Evolutionary conservation across 53 echinoderm and acorn worm species (phyloP).

Genomic region (Apostichopus leukothele): DNA sequence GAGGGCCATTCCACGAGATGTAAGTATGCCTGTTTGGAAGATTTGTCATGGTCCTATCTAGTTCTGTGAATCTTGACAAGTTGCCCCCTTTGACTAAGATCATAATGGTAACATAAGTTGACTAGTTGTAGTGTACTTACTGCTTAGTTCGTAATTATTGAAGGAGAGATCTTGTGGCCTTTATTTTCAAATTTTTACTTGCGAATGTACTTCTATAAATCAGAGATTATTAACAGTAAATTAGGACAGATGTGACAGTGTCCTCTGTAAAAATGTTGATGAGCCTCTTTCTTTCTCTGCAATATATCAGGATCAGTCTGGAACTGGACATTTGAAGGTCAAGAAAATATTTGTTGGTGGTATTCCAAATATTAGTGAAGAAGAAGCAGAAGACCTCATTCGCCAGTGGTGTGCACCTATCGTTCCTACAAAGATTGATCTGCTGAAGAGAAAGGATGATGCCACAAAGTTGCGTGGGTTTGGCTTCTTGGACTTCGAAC

Average conservation of each 20-base stretch:
- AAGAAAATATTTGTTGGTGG: slow-evolving; percentile 27
- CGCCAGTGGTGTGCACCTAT: background rate
- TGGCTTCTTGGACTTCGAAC: slow-evolving; percentile 19
- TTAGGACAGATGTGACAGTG: no score
- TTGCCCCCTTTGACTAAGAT: no score
- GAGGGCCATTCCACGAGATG: slow-evolving; percentile 74
- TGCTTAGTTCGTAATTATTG: no score
- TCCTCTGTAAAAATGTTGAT: no score
- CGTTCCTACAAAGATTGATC: background rate
- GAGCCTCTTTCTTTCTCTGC: background rate
- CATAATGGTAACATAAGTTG: no score
- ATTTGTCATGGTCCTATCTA: no score
- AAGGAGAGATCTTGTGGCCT: no score
- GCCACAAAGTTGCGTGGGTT: background rate
- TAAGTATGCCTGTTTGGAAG: slow-evolving; percentile 31
- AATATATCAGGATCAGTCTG: background rate
- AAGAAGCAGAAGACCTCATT: background rate
- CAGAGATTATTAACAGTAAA: no score
- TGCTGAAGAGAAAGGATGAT: background rate
- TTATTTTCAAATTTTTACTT: no score
- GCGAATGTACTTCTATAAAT: no score
- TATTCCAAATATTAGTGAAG: background rate
- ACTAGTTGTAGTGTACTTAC: no score
- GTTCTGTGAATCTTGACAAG: no score
- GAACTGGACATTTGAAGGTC: background rate